Percentiles rank a stretch among this genome's conserved stretches.
Conservation (phyloP, 2,888 invertebrate genomes). For the Dicycla oo region DNA sequence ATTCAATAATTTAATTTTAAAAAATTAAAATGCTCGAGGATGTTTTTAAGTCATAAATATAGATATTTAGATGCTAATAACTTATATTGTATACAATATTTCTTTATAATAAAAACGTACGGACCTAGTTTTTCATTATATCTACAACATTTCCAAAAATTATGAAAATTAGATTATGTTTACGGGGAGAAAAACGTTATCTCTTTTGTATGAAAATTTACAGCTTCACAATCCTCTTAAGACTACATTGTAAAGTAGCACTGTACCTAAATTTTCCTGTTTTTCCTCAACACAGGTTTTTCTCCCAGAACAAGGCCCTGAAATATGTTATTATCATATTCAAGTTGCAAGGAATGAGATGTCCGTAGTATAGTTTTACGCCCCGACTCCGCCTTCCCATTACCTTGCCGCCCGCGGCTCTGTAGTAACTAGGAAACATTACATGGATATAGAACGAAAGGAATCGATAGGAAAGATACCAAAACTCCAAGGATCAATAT, state of each 20-base stretch:
- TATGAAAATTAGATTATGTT: too few relatives aligned
- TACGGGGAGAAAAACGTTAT: too few relatives aligned
- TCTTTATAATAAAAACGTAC: too few relatives aligned
- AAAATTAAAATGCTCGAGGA: too few relatives aligned
- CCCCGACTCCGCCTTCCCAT: conserved; percentile 83
- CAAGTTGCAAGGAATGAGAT: conserved; percentile 80
- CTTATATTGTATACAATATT: too few relatives aligned
- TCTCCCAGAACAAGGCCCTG: conserved; percentile 44
- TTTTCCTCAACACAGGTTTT: conserved; percentile 43
- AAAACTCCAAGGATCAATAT: not conserved
- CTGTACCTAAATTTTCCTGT: conserved; percentile 1
- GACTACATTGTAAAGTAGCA: not conserved
- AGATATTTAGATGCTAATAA: too few relatives aligned
- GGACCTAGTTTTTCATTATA: too few relatives aligned
- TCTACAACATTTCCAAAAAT: too few relatives aligned
- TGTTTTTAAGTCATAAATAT: too few relatives aligned
- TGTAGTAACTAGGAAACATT: conserved; percentile 68
- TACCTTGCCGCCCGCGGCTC: conserved; percentile 82
- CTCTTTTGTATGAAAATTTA: too few relatives aligned
- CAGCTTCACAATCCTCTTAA: too few relatives aligned
- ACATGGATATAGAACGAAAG: conserved; percentile 46
- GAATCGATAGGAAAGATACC: conserved; percentile 43
- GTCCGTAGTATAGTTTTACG: conserved; percentile 80
- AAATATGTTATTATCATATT: conserved; percentile 87
- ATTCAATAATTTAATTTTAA: too few relatives aligned